Conservation (phyloP, 1,140 invertebrate species). For the Drosophila oshimai region DNA sequence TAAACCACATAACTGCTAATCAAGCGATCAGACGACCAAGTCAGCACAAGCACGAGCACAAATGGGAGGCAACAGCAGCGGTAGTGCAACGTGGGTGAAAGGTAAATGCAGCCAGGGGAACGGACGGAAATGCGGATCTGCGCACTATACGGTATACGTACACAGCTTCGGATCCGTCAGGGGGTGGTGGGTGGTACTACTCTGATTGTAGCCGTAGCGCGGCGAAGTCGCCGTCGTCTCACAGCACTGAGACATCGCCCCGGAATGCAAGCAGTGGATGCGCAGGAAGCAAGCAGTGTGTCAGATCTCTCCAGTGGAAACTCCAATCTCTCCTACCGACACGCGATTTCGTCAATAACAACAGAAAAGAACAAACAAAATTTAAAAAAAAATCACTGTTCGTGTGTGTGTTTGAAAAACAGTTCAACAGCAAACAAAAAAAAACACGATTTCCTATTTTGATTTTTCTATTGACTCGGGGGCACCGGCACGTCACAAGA, state of each 20-base stretch:
- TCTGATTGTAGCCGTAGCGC: conserved; percentile 6
- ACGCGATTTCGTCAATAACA: neutral
- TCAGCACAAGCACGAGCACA: conserved; percentile 7
- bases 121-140: neutral
- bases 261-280: conserved; percentile 14
- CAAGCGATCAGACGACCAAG: conserved; percentile 15
- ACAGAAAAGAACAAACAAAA: neutral
- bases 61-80: conserved; percentile 6
- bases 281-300: conserved; percentile 4
- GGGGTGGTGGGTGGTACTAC: too few relatives aligned
- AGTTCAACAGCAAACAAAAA: conserved; percentile 24
- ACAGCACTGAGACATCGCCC: conserved; percentile 55
- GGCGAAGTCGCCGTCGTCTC: conserved; percentile 25
- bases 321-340: too few relatives aligned
- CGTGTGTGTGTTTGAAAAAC: neutral
- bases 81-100: conserved; percentile 26
- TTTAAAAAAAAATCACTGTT: conserved; percentile 7
- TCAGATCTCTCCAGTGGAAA: neutral
- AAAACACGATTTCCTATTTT: conserved; percentile 2
- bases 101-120: neutral
- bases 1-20: conserved; percentile 14
- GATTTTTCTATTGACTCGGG: conserved; percentile 3
- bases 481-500: neutral
- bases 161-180: neutral
- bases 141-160: conserved; percentile 20